phyloP scores from a whole-genome alignment of 2,113 vertebrate species.

The Heterotilapia buettikoferi region DNA sequence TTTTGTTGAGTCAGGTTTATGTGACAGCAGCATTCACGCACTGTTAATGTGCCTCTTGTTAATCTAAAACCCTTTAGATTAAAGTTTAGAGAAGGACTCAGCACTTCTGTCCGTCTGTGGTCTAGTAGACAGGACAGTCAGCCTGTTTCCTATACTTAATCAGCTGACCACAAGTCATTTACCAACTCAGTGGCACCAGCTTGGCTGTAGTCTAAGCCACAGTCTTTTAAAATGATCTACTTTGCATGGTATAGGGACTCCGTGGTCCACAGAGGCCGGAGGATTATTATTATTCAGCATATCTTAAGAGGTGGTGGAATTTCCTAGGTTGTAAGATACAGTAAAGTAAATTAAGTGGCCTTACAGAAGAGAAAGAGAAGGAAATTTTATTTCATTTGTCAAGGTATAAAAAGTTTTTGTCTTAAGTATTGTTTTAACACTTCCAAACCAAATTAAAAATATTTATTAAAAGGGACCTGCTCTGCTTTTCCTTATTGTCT shows the following conservation, averaged over 20 bases:
- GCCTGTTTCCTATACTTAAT: not conserved
- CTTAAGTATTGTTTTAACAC: not conserved
- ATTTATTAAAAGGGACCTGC: not conserved
- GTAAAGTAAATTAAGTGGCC: not conserved
- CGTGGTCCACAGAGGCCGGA: not conserved
- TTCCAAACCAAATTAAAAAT: not conserved
- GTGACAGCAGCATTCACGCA: not conserved
- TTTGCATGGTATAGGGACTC: not conserved
- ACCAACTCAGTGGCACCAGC: not conserved
- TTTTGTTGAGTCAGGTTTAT: constrained; percentile 28
- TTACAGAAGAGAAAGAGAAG: not conserved
- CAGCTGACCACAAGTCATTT: not conserved
- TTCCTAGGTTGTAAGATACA: not conserved
- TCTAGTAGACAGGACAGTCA: not conserved
- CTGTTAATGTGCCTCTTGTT: not conserved
- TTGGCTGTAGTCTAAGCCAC: not conserved
- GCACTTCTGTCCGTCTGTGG: not conserved
- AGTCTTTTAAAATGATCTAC: not conserved
- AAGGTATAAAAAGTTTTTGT: not conserved
- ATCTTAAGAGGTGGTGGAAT: not conserved
- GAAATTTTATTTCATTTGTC: not conserved
- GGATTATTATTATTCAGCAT: not conserved
- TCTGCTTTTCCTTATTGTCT: not conserved
- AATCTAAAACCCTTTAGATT: not conserved
- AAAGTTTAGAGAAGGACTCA: not conserved